These are phyloP conservation scores for Boloria selene DNA, from an alignment of 2,888 invertebrate genomes.

Conservation along the genomic window DNA sequence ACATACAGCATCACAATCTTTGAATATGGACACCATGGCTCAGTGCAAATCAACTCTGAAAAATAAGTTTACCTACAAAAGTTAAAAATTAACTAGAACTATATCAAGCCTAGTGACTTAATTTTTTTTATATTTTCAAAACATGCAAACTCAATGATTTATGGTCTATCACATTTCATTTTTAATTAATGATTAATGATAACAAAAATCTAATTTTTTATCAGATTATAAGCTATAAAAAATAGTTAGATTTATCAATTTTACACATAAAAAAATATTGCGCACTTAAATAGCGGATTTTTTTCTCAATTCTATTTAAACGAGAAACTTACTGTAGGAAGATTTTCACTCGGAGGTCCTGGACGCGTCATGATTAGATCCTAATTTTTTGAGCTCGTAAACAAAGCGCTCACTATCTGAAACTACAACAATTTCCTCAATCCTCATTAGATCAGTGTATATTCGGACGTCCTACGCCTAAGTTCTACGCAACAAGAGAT, in stretches of 20 bases:
- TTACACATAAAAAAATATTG: background rate
- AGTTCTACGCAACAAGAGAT: constrained; percentile 26
- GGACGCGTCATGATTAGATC: constrained; percentile 74
- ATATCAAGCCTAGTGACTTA: no score
- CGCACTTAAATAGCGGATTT: background rate
- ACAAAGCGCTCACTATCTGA: constrained; percentile 63
- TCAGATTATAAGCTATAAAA: no score
- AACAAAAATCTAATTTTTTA: no score
- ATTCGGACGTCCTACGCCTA: constrained; percentile 34
- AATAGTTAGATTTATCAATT: no score
- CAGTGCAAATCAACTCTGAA: constrained; percentile 52
- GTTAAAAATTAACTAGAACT: no score
- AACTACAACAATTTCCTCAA: constrained; percentile 42
- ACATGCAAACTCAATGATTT: background rate
- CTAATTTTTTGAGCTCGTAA: constrained; percentile 49
- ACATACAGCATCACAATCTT: constrained; percentile 74
- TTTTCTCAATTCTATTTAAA: no score
- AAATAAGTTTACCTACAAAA: constrained; percentile 22
- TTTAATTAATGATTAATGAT: no score
- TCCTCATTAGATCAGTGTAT: constrained; percentile 32
- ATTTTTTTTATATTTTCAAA: background rate
- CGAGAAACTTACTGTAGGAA: constrained; percentile 78
- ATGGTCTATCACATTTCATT: no score
- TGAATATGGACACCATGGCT: constrained; percentile 68
- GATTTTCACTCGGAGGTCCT: constrained; percentile 87